Percentiles rank a stretch among this genome's conserved stretches.
phyloP scores from a whole-genome alignment of 2,888 invertebrate genomes.

The Lordiphosa andalusiaca region DNA sequence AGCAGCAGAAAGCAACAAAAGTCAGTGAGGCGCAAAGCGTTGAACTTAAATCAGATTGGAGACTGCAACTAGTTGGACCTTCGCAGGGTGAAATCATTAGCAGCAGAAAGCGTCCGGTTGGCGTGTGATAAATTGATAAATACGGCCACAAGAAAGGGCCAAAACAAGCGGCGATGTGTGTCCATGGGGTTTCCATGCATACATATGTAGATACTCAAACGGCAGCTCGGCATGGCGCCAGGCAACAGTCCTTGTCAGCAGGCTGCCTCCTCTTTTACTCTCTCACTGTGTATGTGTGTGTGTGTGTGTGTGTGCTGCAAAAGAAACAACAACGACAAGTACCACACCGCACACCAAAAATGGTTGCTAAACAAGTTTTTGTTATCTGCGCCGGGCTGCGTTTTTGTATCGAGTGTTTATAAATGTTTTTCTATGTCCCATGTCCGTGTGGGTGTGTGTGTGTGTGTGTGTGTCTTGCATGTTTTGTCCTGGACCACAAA shows the following conservation, averaged over 20 bases:
- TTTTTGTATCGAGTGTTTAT: slow-evolving; percentile 69
- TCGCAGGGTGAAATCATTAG: slow-evolving; percentile 51
- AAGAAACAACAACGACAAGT: slow-evolving; percentile 29
- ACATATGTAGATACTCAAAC: slow-evolving; percentile 27
- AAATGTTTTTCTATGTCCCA: slow-evolving; percentile 48
- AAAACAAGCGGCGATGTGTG: slow-evolving; percentile 24
- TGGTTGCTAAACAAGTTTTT: slow-evolving; percentile 69
- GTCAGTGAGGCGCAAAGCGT: slow-evolving; percentile 2
- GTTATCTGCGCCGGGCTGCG: slow-evolving; percentile 52
- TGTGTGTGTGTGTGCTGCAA: slow-evolving; percentile 22
- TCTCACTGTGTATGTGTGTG: slow-evolving; percentile 18
- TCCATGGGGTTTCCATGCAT: slow-evolving; percentile 20
- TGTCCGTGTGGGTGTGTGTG: slow-evolving; percentile 19
- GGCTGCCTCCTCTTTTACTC: not conserved
- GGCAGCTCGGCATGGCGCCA: slow-evolving; percentile 49
- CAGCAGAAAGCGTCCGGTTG: slow-evolving; percentile 44
- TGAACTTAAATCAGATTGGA: slow-evolving; percentile 15
- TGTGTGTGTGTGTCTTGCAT: slow-evolving; percentile 38
- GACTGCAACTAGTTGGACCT: not conserved
- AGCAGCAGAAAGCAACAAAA: slow-evolving; percentile 24
- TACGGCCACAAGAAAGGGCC: slow-evolving; percentile 35
- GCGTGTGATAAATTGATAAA: slow-evolving; percentile 59
- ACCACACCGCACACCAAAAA: slow-evolving; percentile 47
- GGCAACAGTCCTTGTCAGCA: slow-evolving; percentile 16
- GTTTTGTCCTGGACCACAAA: slow-evolving; percentile 55